Conservation (phyloP, 1,140 invertebrate genomes). For the Megalopta genalis region DNA sequence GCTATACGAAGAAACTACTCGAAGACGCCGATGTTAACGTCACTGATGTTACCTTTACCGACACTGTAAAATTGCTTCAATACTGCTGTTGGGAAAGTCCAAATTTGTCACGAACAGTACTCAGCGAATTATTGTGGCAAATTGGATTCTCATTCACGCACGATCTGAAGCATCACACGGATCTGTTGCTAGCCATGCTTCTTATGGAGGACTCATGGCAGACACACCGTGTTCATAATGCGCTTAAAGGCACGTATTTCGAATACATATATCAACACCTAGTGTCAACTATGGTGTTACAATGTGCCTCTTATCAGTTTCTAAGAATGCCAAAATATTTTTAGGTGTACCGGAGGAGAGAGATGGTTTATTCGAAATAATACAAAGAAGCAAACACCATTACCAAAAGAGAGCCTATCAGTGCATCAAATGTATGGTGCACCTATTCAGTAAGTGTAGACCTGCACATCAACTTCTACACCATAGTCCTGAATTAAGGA, state of each 20-base stretch:
- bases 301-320: background rate
- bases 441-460: conserved; percentile 92
- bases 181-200: conserved; percentile 92
- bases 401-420: conserved; percentile 98
- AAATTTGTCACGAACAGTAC: conserved; percentile 91
- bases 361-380: conserved; percentile 96
- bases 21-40: conserved; percentile 95
- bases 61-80: conserved; percentile 92
- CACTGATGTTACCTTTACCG: conserved; percentile 83
- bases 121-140: conserved; percentile 95
- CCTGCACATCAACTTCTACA: conserved; percentile 88
- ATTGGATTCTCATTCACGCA: conserved; percentile 97
- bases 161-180: conserved; percentile 94
- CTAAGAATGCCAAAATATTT: conserved; percentile 31
- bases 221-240: conserved; percentile 94
- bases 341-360: conserved; percentile 92
- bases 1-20: conserved; percentile 96
- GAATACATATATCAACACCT: background rate
- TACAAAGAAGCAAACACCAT: conserved; percentile 93
- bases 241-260: conserved; percentile 87
- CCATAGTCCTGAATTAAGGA: conserved; percentile 87
- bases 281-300: too few relatives aligned
- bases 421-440: conserved; percentile 97
- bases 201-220: conserved; percentile 98
- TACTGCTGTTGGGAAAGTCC: conserved; percentile 98